phyloP scores from a whole-genome alignment of 2,113 vertebrate species.

The Eira barbara region DNA sequence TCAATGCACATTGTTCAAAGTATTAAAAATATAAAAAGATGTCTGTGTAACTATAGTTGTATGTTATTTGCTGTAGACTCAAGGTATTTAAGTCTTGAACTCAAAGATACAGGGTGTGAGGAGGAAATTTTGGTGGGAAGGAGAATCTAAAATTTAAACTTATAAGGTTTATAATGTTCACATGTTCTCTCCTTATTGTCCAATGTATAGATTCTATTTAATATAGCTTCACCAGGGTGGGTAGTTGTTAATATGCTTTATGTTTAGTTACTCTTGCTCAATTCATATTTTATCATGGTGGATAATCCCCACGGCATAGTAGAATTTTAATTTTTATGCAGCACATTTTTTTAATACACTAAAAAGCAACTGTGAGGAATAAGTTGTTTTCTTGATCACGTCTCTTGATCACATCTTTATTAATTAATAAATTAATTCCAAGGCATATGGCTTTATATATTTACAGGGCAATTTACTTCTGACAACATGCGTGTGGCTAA shows the following conservation, averaged over 20 bases:
- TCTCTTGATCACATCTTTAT: not conserved
- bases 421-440: not conserved
- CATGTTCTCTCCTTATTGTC: not conserved
- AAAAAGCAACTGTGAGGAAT: not conserved
- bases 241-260: not conserved
- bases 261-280: not conserved
- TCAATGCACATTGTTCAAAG: not conserved
- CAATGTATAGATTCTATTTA: not conserved
- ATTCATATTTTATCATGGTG: not conserved
- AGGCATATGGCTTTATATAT: not conserved
- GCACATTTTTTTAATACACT: not conserved
- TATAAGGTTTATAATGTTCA: not conserved
- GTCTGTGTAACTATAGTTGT: not conserved
- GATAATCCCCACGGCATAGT: not conserved
- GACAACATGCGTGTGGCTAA: slow-evolving; percentile 76
- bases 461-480: slow-evolving; percentile 86
- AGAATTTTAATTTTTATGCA: not conserved
- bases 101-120: not conserved
- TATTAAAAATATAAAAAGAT: not conserved
- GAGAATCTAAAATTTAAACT: not conserved
- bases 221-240: not conserved
- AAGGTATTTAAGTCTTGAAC: not conserved
- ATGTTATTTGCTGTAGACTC: not conserved
- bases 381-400: not conserved
- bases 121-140: not conserved